Evolutionary conservation across 2,888 invertebrate species (phyloP), one percentile per base, ranked within the genome.

Genomic region (Alentia gelatinosa): DNA sequence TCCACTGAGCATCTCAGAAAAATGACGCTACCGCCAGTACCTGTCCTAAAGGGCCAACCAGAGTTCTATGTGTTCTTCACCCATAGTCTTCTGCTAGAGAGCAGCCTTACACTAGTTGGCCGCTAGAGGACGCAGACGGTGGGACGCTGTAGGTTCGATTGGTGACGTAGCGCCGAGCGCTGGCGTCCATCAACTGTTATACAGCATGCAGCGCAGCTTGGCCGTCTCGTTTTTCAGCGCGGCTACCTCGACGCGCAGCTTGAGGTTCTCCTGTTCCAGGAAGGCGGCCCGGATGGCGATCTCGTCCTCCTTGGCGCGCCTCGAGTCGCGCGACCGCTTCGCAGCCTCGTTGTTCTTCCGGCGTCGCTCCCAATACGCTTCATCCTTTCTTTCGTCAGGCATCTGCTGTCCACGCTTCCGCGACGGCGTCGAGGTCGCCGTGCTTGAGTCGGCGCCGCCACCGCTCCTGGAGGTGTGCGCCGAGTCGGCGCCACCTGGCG

Each of bases 281-380:
- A 97, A 98, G 0, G 98, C 98, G 0, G 98, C 98, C 91, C 98
- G 97, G 75, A 99, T 98, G 0, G 98, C 98, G 89, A 99, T 97
- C 94, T 98, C 98, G 93, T 99, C 98, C 95, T 99, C 99, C 94
- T 99, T 98, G 75, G 98, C 97, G 94, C 98, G 97, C 91, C 99
- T 97, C 0, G 98, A 97, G 94, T 99, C 99, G 1, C 99, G 97
- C 0, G 98, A 99, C 93, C 98, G 97, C 96, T 99, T 99, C 0
- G 99, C 99, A 0, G 99, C 99, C 92, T 98, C 98, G 95, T 99
- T 99, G 96, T 99, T 99, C 95, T 98, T 98, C 93, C 98, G 97
- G 9, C 99, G 96, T 90, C 98, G 97, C 94, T 98, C 98, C 96
- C 98, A 97, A 95, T 99, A 99, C 0, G 98, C 97, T 0, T 98